Evolutionary conservation across 53 echinoderm and acorn worm genomes (phyloP).

Genomic region (Apostichopus leukothele): DNA sequence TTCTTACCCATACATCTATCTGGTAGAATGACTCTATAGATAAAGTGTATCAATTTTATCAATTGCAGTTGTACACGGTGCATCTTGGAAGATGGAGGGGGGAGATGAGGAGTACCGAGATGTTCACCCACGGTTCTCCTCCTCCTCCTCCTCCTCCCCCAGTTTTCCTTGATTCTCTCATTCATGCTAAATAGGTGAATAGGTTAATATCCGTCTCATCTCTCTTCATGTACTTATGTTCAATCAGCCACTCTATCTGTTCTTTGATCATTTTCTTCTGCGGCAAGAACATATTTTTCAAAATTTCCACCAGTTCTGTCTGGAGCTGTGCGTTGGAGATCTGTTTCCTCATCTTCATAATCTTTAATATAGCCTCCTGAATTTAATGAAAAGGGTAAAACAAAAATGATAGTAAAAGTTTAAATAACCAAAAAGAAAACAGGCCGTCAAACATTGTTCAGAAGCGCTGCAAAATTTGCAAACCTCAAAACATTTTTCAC

Average conservation of each 20-base stretch:
- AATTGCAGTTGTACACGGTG: too few species aligned
- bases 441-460: too few species aligned
- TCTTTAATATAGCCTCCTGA: constrained; percentile 98
- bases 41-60: too few species aligned
- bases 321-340: constrained; percentile 95
- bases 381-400: too few species aligned
- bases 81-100: too few species aligned
- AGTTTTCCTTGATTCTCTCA: background rate
- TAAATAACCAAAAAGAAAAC: too few species aligned
- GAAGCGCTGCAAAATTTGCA: background rate
- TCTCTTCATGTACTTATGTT: constrained; percentile 98
- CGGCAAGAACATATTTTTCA: constrained; percentile 99
- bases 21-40: too few species aligned
- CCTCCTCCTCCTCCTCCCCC: too few species aligned
- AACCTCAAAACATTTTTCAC: background rate
- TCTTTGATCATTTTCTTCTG: constrained; percentile 99
- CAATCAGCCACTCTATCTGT: constrained; percentile 97
- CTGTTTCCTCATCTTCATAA: constrained; percentile 99
- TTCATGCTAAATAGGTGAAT: constrained; percentile 75
- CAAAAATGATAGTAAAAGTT: too few species aligned
- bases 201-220: constrained; percentile 92
- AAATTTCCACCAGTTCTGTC: constrained; percentile 96
- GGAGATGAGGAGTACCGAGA: too few species aligned
- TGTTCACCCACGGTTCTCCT: too few species aligned
- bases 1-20: too few species aligned